A percentile compares a stretch with the other conserved stretches of the same genome.
Conservation (phyloP, 2,797 vertebrate genomes). For the Myotis planiceps region DNA sequence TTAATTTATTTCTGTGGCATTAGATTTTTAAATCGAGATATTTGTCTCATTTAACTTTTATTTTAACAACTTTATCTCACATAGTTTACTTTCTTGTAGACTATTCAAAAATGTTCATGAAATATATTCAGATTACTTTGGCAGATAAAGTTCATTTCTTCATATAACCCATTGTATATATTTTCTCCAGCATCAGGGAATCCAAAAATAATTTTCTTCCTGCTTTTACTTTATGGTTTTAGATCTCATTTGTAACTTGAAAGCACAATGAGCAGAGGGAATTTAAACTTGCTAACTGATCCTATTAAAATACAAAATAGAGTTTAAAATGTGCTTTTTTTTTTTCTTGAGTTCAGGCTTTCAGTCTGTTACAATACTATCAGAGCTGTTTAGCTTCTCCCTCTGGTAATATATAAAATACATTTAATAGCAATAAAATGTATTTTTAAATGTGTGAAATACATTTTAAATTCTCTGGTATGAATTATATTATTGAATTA, state of each 20-base stretch:
- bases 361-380: conserved; percentile 46
- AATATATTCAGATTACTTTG: conserved; percentile 68
- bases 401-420: conserved; percentile 41
- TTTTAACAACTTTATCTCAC: conserved; percentile 57
- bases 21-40: conserved; percentile 70
- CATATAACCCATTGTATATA: conserved; percentile 24
- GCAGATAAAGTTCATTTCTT: conserved; percentile 61
- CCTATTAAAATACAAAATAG: conserved; percentile 60
- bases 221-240: conserved; percentile 59
- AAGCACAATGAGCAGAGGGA: conserved; percentile 32
- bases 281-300: conserved; percentile 63
- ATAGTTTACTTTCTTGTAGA: conserved; percentile 60
- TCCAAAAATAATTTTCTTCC: conserved; percentile 63
- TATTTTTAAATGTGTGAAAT: conserved; percentile 61
- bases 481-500: conserved; percentile 39
- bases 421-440: conserved; percentile 48
- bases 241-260: conserved; percentile 53
- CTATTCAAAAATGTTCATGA: conserved; percentile 55
- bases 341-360: conserved; percentile 32
- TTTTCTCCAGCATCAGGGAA: conserved; percentile 48
- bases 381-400: conserved; percentile 39
- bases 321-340: conserved; percentile 40
- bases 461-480: conserved; percentile 15
- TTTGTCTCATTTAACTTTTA: conserved; percentile 66
- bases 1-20: conserved; percentile 49